These are phyloP conservation scores for Lutraria lutraria DNA, from an alignment of 2,888 invertebrate species.

Conservation along the genomic window DNA sequence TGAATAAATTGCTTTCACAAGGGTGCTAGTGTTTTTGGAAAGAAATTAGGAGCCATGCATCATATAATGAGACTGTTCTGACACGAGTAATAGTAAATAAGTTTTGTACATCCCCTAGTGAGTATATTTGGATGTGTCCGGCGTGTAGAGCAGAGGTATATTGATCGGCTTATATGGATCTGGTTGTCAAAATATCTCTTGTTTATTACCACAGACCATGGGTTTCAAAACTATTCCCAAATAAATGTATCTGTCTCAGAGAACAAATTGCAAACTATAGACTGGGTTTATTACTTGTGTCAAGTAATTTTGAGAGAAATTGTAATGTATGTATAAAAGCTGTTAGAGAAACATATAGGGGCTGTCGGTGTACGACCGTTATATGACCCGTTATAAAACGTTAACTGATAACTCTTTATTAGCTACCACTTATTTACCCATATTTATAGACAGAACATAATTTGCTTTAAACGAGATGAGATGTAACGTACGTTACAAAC, in stretches of 20 bases:
- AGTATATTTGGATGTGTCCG: constrained; percentile 56
- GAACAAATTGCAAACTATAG: constrained; percentile 27
- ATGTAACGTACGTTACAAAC: too few relatives aligned
- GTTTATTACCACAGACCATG: constrained; percentile 33
- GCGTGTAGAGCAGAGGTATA: constrained; percentile 48
- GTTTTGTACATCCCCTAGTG: constrained; percentile 34
- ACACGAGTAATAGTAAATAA: constrained; percentile 47
- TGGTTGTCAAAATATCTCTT: constrained; percentile 39
- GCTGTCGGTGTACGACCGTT: neutral
- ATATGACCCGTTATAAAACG: neutral
- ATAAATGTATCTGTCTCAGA: constrained; percentile 22
- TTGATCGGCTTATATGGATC: constrained; percentile 47
- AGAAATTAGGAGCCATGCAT: constrained; percentile 33
- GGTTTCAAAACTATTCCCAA: constrained; percentile 26
- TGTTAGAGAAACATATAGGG: constrained; percentile 1
- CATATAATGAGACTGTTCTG: constrained; percentile 36
- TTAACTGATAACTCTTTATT: neutral
- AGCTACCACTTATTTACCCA: neutral
- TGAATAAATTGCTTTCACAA: constrained; percentile 36
- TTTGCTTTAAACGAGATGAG: neutral
- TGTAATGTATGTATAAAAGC: neutral
- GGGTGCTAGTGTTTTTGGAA: constrained; percentile 26
- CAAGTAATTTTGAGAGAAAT: constrained; percentile 17
- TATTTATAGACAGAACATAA: neutral
- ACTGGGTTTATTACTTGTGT: constrained; percentile 25